Evolutionary conservation across 2,888 invertebrate species (phyloP).

Genomic region (Caenorhabditis macrosperma): DNA sequence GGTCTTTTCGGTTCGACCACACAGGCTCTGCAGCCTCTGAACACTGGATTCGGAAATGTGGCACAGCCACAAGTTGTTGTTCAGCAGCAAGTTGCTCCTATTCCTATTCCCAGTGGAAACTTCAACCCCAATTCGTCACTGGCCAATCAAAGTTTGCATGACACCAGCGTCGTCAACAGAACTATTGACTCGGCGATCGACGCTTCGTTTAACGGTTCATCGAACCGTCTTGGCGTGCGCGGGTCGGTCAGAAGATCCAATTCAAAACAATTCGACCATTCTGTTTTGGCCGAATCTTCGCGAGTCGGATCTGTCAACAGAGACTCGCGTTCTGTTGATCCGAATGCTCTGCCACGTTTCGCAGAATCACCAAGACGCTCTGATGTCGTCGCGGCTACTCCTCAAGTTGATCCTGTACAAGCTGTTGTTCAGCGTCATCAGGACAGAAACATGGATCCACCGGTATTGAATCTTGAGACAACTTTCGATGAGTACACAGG

Average conservation of each 20-base stretch:
- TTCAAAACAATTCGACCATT: slow-evolving; percentile 65
- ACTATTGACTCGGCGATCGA: slow-evolving; percentile 63
- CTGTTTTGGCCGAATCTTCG: slow-evolving; percentile 42
- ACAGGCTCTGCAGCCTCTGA: slow-evolving; percentile 23
- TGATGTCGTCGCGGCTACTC: slow-evolving; percentile 16
- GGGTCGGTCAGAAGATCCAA: slow-evolving; percentile 52
- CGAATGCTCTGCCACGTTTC: slow-evolving; percentile 66
- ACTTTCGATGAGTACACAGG: slow-evolving; percentile 48
- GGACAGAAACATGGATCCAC: slow-evolving; percentile 49
- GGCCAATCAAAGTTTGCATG: slow-evolving; percentile 27
- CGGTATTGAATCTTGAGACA: slow-evolving; percentile 47
- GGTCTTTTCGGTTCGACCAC: slow-evolving; percentile 34
- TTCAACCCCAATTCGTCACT: slow-evolving; percentile 35
- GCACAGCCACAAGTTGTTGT: slow-evolving; percentile 46
- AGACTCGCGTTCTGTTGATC: slow-evolving; percentile 51
- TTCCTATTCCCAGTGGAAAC: slow-evolving; percentile 58
- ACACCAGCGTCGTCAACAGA: slow-evolving; percentile 53
- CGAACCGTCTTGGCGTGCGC: slow-evolving; percentile 51
- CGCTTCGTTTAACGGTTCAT: slow-evolving; percentile 52
- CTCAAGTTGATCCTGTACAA: slow-evolving; percentile 45
- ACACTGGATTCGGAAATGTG: slow-evolving; percentile 42
- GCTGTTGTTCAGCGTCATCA: slow-evolving; percentile 44
- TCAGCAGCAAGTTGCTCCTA: slow-evolving; percentile 59
- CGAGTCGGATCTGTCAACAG: slow-evolving; percentile 22
- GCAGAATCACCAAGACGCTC: slow-evolving; percentile 10